Base-by-base conservation (phyloP, 2,797 vertebrate genomes). In the Neomorphus geoffroyi region DNA sequence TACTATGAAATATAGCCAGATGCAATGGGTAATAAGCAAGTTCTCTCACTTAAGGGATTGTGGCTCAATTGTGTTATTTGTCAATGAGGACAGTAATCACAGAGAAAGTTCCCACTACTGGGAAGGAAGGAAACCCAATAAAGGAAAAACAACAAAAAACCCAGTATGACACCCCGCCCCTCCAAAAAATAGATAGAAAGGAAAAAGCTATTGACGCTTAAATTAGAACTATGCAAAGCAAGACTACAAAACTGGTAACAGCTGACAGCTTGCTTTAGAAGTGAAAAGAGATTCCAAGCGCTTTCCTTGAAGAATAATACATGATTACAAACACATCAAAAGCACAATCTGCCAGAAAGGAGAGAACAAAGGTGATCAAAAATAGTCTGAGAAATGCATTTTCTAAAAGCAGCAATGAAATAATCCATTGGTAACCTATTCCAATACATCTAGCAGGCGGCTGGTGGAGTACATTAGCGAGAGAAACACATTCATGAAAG, bases 261-360 rank as follows among this genome's bases (percentile, higher is more conserved):
- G 56, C 70, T 83, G 73, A 90, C 62, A 93, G 75, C 43, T 94
- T 92, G 69, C 82, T 66, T 92, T 78, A 81, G 48, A 91, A 81
- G 53, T 30, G 8, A 88, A 70, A 92, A 48, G 27, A 90, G 70
- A 92, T 89, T 88, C 80, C 70, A 90, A 93, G 75, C 0, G 2
- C 71, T 80, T 46, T 88, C 82, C 70, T 92, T 88, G 90, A 96
- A 96, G 66, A 93, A 90, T 82, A 93, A 94, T 77, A 88, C 56
- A 61, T 0, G 4, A 82, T 94, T 88, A 85, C 48, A 94, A 94
- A 86, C 86, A 93, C 64, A 95, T 94, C 77, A 90, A 95, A 94
- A 91, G 60, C 58, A 62, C 32, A 81, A 50, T 80, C 82, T 88
- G 27, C 33, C 62, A 90, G 39, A 64, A 91, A 81, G 13, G 4